Conservation (phyloP, 2,797 vertebrate species). For the Mionectes olivaceus region DNA sequence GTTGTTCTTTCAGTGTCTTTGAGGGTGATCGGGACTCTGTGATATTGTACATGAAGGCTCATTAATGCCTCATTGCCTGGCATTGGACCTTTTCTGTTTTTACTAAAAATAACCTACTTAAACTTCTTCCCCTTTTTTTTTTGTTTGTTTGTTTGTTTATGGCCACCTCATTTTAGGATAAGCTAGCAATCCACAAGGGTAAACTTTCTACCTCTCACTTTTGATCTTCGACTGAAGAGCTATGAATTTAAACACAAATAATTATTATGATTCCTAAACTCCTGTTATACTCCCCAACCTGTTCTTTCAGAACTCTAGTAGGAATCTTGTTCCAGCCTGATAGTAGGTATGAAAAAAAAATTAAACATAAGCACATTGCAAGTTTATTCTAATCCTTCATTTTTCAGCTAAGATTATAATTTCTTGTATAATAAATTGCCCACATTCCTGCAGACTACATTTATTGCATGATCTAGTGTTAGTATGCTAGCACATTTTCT, state of each 20-base stretch:
- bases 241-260: not conserved
- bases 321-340: not conserved
- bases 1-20: not conserved
- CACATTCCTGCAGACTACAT: not conserved
- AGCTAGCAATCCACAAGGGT: not conserved
- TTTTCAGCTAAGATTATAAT: not conserved
- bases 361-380: not conserved
- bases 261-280: not conserved
- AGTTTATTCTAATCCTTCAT: not conserved
- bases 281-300: not conserved
- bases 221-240: not conserved
- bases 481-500: not conserved
- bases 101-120: not conserved
- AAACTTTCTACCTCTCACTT: not conserved
- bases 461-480: not conserved
- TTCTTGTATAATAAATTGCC: not conserved
- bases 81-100: not conserved
- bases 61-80: not conserved
- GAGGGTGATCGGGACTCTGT: not conserved
- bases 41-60: not conserved
- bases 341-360: not conserved
- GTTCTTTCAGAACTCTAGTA: not conserved
- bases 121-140: not conserved
- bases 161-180: not conserved
- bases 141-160: not conserved